Base-by-base conservation (phyloP, 2,113 vertebrate genomes). In the Nicator chloris region DNA sequence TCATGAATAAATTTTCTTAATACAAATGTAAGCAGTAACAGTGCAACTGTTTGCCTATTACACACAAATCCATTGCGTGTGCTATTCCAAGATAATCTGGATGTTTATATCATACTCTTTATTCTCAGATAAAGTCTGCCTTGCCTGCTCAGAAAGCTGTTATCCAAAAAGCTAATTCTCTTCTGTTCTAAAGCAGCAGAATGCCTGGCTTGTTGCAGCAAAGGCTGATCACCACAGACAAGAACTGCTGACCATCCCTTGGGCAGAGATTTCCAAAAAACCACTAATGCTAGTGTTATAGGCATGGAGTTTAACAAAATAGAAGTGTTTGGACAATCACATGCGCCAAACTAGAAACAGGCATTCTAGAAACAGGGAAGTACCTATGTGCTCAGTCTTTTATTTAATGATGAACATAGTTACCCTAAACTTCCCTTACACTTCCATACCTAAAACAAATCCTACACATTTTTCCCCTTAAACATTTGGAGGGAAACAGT, bases 41-140 rank as follows among this genome's bases (percentile, higher is more conserved):
- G 76, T 28, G 45, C 57, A 92, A 93, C 79, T 90, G 82, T 72
- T 63, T 98, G 98, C 97, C 97, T 98, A 90, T 97, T 97, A 90
- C 50, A 77, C 92, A 93, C 82, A 93, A 95, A 97, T 81, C 95
- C 97, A 98, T 91, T 93, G 96, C 90, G 81, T 94, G 40, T 88
- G 84, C 90, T 90, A 96, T 84, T 88, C 95, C 89, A 94, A 86
- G 78, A 87, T 70, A 93, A 88, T 83, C 88, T 86, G 86, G 77
- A 90, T 80, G 65, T 73, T 86, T 84, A n/a, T 47, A 94, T 82
- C 72, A 54, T 26, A 83, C 40, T 53, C 71, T 80, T 90, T 30
- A 91, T 88, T 82, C 87, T 89, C 91, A 47, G 82, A 79, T 37
- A 95, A 98, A 97, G 92, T 79, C 94, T 82, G 79, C 78, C 95